These are phyloP conservation scores for Calliphora vomitoria DNA, from an alignment of 2,888 invertebrate species.

Conservation along the genomic window DNA sequence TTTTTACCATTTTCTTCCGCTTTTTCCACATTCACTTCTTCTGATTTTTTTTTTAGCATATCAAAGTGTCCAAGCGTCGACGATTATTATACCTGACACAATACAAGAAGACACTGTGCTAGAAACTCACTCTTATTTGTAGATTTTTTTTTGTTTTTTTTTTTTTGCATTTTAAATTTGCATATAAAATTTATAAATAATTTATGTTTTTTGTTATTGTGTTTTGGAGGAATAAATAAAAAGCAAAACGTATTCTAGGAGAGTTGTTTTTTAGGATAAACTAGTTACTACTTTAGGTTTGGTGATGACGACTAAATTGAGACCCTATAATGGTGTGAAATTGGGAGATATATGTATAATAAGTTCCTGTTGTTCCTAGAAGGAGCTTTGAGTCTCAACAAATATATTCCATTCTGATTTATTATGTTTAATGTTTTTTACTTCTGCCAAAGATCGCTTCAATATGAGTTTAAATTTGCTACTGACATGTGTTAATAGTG, in stretches of 20 bases:
- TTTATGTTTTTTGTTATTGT: slow-evolving; percentile 59
- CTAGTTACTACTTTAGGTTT: neutral
- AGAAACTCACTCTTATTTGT: slow-evolving; percentile 38
- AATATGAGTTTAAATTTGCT: too few relatives aligned
- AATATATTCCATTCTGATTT: too few relatives aligned
- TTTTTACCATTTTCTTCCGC: neutral
- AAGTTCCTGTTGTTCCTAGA: too few relatives aligned
- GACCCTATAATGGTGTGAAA: too few relatives aligned
- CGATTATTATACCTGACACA: slow-evolving; percentile 67
- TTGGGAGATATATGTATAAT: too few relatives aligned
- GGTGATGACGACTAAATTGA: neutral
- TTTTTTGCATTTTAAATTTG: slow-evolving; percentile 59
- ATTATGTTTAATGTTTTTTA: too few relatives aligned
- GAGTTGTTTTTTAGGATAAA: neutral
- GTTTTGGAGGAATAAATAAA: slow-evolving; percentile 40
- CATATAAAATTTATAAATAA: slow-evolving; percentile 68
- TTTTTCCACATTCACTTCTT: neutral
- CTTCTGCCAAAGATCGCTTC: too few relatives aligned
- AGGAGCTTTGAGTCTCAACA: too few relatives aligned
- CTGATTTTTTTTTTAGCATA: slow-evolving; percentile 47
- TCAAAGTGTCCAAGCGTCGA: slow-evolving; percentile 63
- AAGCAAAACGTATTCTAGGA: neutral
- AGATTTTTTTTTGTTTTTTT: slow-evolving; percentile 43
- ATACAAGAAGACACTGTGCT: slow-evolving; percentile 8
- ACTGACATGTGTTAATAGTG: too few relatives aligned